These are phyloP conservation scores for Aricia agestis DNA, from an alignment of 1,140 invertebrate genomes.

Conservation along the genomic window DNA sequence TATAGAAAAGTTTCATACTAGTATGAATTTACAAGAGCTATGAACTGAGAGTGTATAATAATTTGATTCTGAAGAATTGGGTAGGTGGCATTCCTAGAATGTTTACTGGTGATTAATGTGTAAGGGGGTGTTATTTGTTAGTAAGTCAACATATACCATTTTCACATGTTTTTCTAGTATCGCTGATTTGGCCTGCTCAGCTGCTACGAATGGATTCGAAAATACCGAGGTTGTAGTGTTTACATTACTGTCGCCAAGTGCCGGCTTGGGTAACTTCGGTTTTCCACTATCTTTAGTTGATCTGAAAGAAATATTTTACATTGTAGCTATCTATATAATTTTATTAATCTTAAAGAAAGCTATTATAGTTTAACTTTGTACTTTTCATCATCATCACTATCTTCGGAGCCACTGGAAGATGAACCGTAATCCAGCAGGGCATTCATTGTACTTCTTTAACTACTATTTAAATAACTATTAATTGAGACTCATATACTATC, in stretches of 20 bases:
- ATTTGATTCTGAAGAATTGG: too few species aligned
- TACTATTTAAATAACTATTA: not conserved
- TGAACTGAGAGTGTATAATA: too few species aligned
- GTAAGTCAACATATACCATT: conserved; percentile 83
- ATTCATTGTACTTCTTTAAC: conserved; percentile 48
- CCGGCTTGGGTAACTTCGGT: conserved; percentile 68
- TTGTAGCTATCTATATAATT: too few species aligned
- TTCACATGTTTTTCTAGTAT: conserved; percentile 95
- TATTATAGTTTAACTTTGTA: conserved; percentile 19
- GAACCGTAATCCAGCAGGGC: conserved; percentile 68
- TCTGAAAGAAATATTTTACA: conserved; percentile 17
- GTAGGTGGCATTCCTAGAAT: too few species aligned
- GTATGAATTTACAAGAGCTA: too few species aligned
- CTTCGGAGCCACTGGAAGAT: conserved; percentile 52
- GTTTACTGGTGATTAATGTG: too few species aligned
- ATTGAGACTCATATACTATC: too few species aligned
- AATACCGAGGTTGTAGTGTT: conserved; percentile 82
- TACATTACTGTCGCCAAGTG: conserved; percentile 54
- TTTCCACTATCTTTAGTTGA: conserved; percentile 39
- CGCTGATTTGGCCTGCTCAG: conserved; percentile 90
- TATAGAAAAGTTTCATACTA: too few species aligned
- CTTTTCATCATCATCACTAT: conserved; percentile 48
- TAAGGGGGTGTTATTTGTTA: conserved; percentile 23
- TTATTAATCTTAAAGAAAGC: too few species aligned
- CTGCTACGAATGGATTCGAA: conserved; percentile 91